phyloP scores from a whole-genome alignment of 2,888 invertebrate species.

The Xestia ashworthii region DNA sequence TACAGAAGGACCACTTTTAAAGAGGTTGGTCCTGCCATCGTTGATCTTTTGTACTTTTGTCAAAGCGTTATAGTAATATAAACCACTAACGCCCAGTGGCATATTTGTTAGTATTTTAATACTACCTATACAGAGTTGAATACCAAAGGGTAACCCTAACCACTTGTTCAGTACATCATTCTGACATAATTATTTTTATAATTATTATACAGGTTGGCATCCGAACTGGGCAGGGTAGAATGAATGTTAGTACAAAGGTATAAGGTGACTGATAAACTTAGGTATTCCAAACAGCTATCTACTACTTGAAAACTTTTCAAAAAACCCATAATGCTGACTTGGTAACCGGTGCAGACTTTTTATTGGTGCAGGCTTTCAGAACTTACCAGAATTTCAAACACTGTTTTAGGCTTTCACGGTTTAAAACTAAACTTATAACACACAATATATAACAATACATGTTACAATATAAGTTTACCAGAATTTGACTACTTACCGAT shows the following conservation, averaged over 20 bases:
- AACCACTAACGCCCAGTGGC: too few relatives aligned
- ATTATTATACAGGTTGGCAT: too few relatives aligned
- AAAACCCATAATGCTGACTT: not conserved
- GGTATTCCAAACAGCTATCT: not conserved
- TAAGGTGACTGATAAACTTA: not conserved
- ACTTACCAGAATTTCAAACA: slow-evolving; percentile 22
- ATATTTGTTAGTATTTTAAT: not conserved
- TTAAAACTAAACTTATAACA: too few relatives aligned
- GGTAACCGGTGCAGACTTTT: not conserved
- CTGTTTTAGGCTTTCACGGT: too few relatives aligned
- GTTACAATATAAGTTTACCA: too few relatives aligned
- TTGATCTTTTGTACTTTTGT: not conserved
- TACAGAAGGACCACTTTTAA: not conserved
- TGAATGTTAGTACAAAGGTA: not conserved
- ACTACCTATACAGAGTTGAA: too few relatives aligned
- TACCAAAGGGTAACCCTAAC: too few relatives aligned
- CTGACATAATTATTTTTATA: too few relatives aligned
- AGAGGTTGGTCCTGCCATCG: not conserved
- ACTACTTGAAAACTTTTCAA: not conserved
- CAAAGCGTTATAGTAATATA: too few relatives aligned
- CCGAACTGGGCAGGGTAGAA: too few relatives aligned
- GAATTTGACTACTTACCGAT: slow-evolving; percentile 19
- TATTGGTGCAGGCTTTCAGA: not conserved
- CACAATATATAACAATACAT: too few relatives aligned
- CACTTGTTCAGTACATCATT: too few relatives aligned